Base-by-base conservation (phyloP, 2,797 vertebrate species). In the Sebastes matsubarae region DNA sequence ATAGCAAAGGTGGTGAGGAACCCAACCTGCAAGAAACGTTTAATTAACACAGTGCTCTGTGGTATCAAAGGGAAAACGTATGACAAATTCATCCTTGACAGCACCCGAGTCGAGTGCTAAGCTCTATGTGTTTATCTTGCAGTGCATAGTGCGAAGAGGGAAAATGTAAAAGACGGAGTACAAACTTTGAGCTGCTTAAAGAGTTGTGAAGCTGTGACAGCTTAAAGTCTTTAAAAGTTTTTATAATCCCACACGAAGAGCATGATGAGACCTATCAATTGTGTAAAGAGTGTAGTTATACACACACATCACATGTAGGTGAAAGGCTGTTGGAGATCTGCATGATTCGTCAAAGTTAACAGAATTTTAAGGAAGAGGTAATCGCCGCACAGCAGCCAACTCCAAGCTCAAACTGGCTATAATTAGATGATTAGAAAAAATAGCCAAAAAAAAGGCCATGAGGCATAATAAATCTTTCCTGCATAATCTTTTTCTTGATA, bases 1-100 rank as follows among this genome's bases (percentile, higher is more conserved):
- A 99, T 99, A 79, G 98, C 98, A 89, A 97, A 90, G 8, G 99
- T 99, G 25, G 99, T 99, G 77, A 99, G 95, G 73, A 97, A 94
- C 4, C 98, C 99, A 69, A 99, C 98, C 99, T 99, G 93, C 12
- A 86, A 95, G 72, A 74, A 77, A 81, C 79, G 8, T 30, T 32
- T 71, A 8, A 67, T 89, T 68, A 84, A 30, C 55, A 34, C 4
- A 3, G 25, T 42, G 55, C 27, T 52, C 22, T 68, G 34, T 38
- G 13, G 22, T 64, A 32, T 34, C 12, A 59, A 30, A 72, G 24
- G 29, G 16, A 34, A 58, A 29, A 34, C 29, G 7, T 34, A 32
- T 29, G 52, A 67, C 54, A 55, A 42, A 55, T 32, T 11, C 5
- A 63, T 68, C 25, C 7, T 32, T 9, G 4, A 27, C 8, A 65